Percentiles rank a stretch among this genome's conserved stretches.
Evolutionary conservation across 2,888 invertebrate species (phyloP).

Genomic region (Cephus nigrinus): DNA sequence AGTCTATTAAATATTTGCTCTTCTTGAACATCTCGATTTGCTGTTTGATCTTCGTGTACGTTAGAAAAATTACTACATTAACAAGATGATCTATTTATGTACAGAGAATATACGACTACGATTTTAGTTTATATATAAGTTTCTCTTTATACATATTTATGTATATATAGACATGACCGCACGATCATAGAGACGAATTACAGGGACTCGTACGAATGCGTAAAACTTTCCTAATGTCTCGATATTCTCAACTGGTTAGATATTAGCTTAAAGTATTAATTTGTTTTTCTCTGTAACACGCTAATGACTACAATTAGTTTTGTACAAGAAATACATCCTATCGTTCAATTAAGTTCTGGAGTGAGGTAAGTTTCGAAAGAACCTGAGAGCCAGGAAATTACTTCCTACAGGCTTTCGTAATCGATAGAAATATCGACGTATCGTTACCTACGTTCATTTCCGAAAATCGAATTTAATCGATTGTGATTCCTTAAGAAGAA

Average conservation of each 20-base stretch:
- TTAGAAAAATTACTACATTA: neutral
- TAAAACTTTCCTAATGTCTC: neutral
- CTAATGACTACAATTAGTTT: neutral
- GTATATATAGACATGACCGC: neutral
- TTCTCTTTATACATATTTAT: neutral
- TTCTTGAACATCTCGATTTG: neutral
- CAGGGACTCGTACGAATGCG: neutral
- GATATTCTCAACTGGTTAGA: neutral
- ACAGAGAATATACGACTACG: neutral
- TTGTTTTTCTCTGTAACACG: neutral
- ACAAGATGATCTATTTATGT: constrained; percentile 1
- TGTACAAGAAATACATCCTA: neutral
- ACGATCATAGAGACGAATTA: neutral
- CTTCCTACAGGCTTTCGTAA: neutral
- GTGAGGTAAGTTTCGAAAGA: neutral
- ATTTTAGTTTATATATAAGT: neutral
- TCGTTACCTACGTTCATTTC: neutral
- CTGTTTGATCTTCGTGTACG: neutral
- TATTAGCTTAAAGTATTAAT: neutral
- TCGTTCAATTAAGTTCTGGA: neutral
- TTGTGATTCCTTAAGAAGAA: neutral
- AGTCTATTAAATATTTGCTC: neutral
- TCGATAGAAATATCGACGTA: neutral
- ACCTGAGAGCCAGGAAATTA: neutral
- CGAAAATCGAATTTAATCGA: neutral